phyloP scores from a whole-genome alignment of 2,888 invertebrate genomes.

The Chloroclysta siterata region DNA sequence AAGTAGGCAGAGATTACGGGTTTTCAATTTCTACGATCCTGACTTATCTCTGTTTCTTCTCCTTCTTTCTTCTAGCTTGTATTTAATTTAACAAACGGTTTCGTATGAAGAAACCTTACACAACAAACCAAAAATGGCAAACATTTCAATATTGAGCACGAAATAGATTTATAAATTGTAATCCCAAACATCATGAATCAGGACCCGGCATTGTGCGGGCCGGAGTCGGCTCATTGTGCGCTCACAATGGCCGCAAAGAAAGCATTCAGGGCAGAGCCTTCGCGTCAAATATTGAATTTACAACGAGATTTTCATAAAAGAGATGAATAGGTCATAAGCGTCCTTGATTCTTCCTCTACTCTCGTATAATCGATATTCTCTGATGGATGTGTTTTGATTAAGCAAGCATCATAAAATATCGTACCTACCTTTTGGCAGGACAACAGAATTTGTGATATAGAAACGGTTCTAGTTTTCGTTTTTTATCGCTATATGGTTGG shows the following conservation, averaged over 20 bases:
- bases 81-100: too few species aligned
- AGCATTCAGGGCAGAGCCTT: conserved; percentile 37
- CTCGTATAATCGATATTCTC: neutral
- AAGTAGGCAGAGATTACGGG: neutral
- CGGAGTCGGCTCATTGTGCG: conserved; percentile 36
- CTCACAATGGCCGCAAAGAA: conserved; percentile 44
- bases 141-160: conserved; percentile 20
- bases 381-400: neutral
- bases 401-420: neutral
- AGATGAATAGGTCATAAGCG: conserved; percentile 29
- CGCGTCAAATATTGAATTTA: conserved; percentile 52
- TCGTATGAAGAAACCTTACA: neutral
- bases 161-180: conserved; percentile 19
- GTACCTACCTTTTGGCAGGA: too few species aligned
- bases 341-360: conserved; percentile 25
- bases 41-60: too few species aligned
- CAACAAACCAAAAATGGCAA: conserved; percentile 5
- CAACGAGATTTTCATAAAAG: conserved; percentile 42
- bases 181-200: conserved; percentile 27
- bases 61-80: too few species aligned
- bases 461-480: too few species aligned
- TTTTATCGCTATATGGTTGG: too few species aligned
- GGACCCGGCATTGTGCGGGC: conserved; percentile 27
- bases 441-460: too few species aligned
- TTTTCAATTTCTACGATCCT: too few species aligned